Conservation (phyloP, 2,113 vertebrate genomes). For the Petromus typicus region DNA sequence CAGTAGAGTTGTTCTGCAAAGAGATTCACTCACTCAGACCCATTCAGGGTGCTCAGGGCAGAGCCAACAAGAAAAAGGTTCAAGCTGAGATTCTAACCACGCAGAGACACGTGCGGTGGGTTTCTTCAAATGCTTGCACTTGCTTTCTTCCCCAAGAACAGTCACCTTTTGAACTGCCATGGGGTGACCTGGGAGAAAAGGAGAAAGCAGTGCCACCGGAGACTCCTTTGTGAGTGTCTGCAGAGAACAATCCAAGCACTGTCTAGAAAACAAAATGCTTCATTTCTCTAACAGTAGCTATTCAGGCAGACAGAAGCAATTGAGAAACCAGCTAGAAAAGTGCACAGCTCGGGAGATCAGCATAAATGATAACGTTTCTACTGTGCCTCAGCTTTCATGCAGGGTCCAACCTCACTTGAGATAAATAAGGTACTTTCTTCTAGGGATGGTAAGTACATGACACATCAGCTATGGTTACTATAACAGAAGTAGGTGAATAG, state of each 20-base stretch:
- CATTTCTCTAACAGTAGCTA: slow-evolving; percentile 64
- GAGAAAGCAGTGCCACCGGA: not conserved
- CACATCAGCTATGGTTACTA: not conserved
- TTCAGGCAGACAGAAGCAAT: slow-evolving; percentile 67
- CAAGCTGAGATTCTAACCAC: not conserved
- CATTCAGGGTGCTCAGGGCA: not conserved
- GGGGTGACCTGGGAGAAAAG: slow-evolving; percentile 11
- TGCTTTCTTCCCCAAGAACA: not conserved
- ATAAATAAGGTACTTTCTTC: slow-evolving; percentile 43
- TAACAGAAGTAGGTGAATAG: not conserved
- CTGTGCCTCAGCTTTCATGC: not conserved
- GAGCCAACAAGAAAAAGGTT: not conserved
- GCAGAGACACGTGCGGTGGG: not conserved
- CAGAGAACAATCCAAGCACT: slow-evolving; percentile 62
- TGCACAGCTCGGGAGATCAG: not conserved
- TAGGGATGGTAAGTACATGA: not conserved
- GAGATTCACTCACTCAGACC: slow-evolving; percentile 21
- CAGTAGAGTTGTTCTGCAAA: not conserved
- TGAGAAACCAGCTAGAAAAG: slow-evolving; percentile 48
- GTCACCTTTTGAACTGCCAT: slow-evolving; percentile 60
- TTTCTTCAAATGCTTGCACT: not conserved
- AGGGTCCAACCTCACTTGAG: not conserved
- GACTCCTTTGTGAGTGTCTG: slow-evolving; percentile 7
- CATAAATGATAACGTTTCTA: not conserved
- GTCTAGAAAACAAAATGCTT: slow-evolving; percentile 70